Evolutionary conservation across 2,888 invertebrate species (phyloP), one percentile per base, ranked within the genome.

Genomic region (Apotomis capreana): DNA sequence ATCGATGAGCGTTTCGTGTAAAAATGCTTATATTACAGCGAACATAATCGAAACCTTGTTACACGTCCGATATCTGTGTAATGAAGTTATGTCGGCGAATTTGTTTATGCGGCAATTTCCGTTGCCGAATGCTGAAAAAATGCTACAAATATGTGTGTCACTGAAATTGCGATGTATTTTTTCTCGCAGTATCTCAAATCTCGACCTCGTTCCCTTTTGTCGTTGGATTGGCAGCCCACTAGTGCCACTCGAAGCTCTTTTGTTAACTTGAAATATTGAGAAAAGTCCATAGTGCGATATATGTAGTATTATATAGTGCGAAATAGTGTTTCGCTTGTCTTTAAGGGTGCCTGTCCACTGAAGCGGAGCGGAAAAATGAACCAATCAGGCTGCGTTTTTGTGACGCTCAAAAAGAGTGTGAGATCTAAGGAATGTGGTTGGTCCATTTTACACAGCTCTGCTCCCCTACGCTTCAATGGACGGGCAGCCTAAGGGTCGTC

Each of bases 131-230:
- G 26, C 2, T 46, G 46, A 46, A 65, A 54, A 64, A 36, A 12
- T 59, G 12, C 13, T 13, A 54, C 64, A 46, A 46, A 54, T 59
- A 70, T 70, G 55, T 49, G 15, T 65, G 49, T 61, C 61, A 61
- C 67, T 61, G 40, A 67, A 71, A 61, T 40, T 4, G 37, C 12
- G 49, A 54, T 6, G 37, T 60, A 70, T 55, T 61, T 64, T 57
- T 60, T 54, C 46, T 26, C 60, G 55, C 13, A 6, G 61, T 62
- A 57, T 67, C 57, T 15, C 40, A 44, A 67, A 61, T 71, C 67
- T 71, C 44, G 67, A 67, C 67, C 71, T 67, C 55, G 61, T 71
- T 67, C 67, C 55, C 55, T 71, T 60, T 65, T 70, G 65, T 49
- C 15, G 63, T 55, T 13, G 69, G 46, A 61, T 61, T 59, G 36